Evolutionary conservation across 2,888 invertebrate genomes (phyloP).

Genomic region (Amblyteles armatorius): DNA sequence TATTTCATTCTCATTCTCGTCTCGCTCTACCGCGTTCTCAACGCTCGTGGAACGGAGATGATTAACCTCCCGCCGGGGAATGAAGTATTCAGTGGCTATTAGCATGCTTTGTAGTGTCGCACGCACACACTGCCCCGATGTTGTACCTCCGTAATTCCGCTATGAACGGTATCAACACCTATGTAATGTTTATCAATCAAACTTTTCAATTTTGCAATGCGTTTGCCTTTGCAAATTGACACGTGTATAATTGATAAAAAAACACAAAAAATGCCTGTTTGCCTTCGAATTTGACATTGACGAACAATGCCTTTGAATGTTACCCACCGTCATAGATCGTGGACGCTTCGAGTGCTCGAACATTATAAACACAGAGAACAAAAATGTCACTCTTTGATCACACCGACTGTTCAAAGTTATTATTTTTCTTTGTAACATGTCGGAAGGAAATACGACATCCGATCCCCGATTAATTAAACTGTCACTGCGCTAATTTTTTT

Average conservation of each 20-base stretch:
- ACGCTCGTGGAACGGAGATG: slow-evolving; percentile 38
- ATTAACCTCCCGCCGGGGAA: slow-evolving; percentile 49
- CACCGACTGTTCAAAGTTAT: not conserved
- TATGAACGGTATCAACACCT: not conserved
- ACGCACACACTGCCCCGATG: not conserved
- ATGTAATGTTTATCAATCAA: not conserved
- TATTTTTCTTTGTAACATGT: not conserved
- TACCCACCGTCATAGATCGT: not conserved
- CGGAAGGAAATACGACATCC: not conserved
- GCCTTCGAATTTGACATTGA: no score
- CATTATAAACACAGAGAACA: not conserved
- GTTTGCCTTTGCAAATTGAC: not conserved
- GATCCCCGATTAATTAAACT: not conserved
- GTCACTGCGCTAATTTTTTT: not conserved
- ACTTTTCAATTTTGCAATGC: not conserved
- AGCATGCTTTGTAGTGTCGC: slow-evolving; percentile 45
- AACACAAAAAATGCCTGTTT: not conserved
- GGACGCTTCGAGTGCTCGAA: not conserved
- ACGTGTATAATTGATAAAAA: not conserved
- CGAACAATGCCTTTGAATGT: not conserved
- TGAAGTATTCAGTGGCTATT: slow-evolving; percentile 62
- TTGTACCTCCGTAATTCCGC: not conserved
- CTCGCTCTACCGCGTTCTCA: slow-evolving; percentile 20
- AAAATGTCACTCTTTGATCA: not conserved
- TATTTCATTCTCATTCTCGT: not conserved